Conservation (phyloP, 92 coral and sea anemone species). For the Epizoanthus scotinus region DNA sequence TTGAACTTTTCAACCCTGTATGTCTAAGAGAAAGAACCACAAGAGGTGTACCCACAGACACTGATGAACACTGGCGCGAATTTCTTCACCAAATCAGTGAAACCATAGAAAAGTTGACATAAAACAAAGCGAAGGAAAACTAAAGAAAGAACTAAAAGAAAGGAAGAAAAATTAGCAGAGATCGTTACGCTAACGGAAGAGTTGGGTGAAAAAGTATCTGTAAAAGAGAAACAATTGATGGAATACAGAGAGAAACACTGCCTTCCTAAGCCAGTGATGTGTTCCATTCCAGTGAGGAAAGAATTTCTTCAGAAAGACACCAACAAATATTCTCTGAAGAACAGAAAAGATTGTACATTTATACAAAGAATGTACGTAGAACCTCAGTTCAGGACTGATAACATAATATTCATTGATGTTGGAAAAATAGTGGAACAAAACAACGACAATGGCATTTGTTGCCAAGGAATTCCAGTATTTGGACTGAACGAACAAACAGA, state of each 20-base stretch:
- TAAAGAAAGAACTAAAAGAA: constrained; percentile 16
- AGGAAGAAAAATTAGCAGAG: not conserved
- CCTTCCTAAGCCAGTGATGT: not conserved
- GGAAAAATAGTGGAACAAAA: constrained; percentile 46
- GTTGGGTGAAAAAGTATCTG: not conserved
- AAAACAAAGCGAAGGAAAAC: constrained; percentile 11
- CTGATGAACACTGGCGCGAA: constrained; percentile 30
- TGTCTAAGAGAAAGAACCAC: constrained; percentile 11
- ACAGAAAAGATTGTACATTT: constrained; percentile 36
- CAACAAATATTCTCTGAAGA: constrained; percentile 50
- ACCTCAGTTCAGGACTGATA: constrained; percentile 60
- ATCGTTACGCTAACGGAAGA: constrained; percentile 16
- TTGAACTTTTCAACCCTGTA: constrained; percentile 14
- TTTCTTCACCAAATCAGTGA: constrained; percentile 34
- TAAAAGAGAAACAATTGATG: not conserved
- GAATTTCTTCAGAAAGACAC: constrained; percentile 41
- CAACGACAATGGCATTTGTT: constrained; percentile 8
- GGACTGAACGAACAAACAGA: constrained; percentile 52
- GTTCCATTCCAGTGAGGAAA: constrained; percentile 1
- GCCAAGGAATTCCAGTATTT: constrained; percentile 46
- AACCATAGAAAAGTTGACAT: not conserved
- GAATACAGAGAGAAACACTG: constrained; percentile 13
- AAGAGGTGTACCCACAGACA: not conserved
- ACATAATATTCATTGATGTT: constrained; percentile 58
- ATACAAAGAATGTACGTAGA: constrained; percentile 27